phyloP scores from a whole-genome alignment of 2,888 invertebrate species.

The Pyrocoelia pectoralis region DNA sequence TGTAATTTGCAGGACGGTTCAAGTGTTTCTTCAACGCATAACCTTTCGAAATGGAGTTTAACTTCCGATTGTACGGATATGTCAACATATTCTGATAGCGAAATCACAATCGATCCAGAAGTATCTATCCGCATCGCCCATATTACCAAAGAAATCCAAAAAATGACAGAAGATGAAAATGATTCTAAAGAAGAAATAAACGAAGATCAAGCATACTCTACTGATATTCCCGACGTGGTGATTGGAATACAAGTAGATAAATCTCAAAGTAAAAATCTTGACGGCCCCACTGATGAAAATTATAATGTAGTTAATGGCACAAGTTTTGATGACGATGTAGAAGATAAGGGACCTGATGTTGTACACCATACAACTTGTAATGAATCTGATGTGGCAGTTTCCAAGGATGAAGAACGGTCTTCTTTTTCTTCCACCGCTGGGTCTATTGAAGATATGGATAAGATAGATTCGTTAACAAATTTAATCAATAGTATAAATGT shows the following conservation, averaged over 20 bases:
- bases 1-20: conserved; percentile 8
- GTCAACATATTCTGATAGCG: conserved; percentile 38
- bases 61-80: conserved; percentile 42
- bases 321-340: neutral
- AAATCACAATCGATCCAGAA: conserved; percentile 27
- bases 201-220: neutral
- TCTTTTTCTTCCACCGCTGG: neutral
- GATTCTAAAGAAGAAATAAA: conserved; percentile 6
- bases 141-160: conserved; percentile 43
- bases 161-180: conserved; percentile 39
- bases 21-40: conserved; percentile 22
- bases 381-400: neutral
- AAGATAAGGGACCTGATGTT: neutral
- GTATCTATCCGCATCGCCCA: conserved; percentile 38
- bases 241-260: neutral
- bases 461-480: neutral
- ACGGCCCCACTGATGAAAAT: conserved; percentile 2
- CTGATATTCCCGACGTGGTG: conserved; percentile 13
- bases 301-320: neutral
- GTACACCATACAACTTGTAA: neutral
- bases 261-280: neutral
- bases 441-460: neutral
- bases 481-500: conserved; percentile 2
- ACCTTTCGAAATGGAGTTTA: conserved; percentile 43
- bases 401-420: neutral